Evolutionary conservation across 2,888 invertebrate species (phyloP).

Genomic region (Celastrina argiolus): DNA sequence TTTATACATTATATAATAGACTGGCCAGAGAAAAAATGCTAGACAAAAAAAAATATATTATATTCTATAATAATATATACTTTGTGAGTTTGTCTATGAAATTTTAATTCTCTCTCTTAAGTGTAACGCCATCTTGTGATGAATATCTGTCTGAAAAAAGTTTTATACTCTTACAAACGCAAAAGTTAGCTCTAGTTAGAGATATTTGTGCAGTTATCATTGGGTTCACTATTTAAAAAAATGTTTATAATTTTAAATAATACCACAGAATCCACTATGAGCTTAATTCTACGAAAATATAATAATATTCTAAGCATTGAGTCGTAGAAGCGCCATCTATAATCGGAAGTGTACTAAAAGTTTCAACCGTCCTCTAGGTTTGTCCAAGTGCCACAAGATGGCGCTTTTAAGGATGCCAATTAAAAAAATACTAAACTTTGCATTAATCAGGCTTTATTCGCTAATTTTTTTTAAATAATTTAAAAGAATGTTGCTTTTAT

Average conservation of each 20-base stretch:
- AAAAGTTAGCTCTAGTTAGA: background rate
- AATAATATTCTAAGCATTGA: background rate
- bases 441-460: no score
- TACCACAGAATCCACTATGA: background rate
- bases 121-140: background rate
- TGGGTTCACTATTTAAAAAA: no score
- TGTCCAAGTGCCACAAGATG: background rate
- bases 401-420: background rate
- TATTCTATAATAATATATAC: no score
- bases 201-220: no score
- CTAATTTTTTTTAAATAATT: no score
- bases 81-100: no score
- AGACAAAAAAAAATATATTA: no score
- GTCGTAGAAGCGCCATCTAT: background rate
- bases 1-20: no score
- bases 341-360: background rate
- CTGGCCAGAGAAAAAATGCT: no score
- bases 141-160: background rate
- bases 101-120: no score
- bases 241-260: no score
- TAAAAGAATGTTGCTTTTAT: no score
- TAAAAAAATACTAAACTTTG: background rate
- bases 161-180: background rate
- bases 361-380: background rate
- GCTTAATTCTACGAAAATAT: background rate